Evolutionary conservation across 2,888 invertebrate genomes (phyloP).

Genomic region (Leucophenga maculata): DNA sequence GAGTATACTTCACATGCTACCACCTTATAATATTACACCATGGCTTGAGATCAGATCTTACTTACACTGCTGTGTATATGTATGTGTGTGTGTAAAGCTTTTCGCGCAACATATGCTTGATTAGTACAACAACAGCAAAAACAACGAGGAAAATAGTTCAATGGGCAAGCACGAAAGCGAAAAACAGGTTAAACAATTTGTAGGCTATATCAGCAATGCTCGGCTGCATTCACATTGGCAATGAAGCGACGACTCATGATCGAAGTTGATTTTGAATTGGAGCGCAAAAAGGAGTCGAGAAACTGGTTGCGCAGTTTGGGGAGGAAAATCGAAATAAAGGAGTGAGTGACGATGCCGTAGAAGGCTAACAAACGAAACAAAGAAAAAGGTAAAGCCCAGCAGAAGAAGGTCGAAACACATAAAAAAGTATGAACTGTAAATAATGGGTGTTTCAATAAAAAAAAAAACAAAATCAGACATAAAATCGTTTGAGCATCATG

Average conservation of each 20-base stretch:
- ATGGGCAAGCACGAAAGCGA: neutral
- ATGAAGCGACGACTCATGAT: neutral
- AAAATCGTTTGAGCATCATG: too few relatives aligned
- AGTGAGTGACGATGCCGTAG: neutral
- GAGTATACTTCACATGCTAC: too few relatives aligned
- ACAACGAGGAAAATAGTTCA: neutral
- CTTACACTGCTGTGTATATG: too few relatives aligned
- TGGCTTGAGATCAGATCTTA: too few relatives aligned
- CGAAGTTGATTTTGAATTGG: neutral
- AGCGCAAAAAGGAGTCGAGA: neutral
- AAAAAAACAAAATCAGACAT: neutral
- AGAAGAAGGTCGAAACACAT: neutral
- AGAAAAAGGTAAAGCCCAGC: neutral
- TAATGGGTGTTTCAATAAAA: too few relatives aligned
- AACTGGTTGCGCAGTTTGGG: neutral
- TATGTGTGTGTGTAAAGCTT: too few relatives aligned
- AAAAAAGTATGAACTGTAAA: neutral
- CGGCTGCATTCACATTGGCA: neutral
- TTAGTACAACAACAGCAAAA: constrained; percentile 36
- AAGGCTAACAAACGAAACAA: neutral
- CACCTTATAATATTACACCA: too few relatives aligned
- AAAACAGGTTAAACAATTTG: constrained; percentile 20
- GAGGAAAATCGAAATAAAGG: neutral
- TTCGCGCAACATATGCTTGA: too few relatives aligned
- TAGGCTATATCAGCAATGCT: neutral